A percentile compares a stretch with the other conserved stretches of the same genome.
These are phyloP conservation scores for Antennarius maculatus DNA, from an alignment of 2,797 vertebrate species.

Conservation along the genomic window DNA sequence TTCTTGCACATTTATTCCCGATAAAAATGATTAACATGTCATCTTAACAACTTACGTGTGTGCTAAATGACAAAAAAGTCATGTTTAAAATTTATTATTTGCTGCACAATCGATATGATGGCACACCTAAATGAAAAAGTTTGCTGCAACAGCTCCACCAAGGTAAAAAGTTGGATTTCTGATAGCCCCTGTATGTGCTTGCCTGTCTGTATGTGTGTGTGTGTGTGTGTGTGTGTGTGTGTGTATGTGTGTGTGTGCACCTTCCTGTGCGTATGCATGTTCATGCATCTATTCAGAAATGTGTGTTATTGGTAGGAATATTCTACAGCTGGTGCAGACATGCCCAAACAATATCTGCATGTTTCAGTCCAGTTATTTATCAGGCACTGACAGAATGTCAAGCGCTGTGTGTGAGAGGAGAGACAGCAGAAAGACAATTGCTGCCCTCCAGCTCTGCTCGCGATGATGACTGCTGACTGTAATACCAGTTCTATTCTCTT, in stretches of 20 bases:
- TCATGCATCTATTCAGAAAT: constrained; percentile 7
- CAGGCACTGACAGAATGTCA: constrained; percentile 66
- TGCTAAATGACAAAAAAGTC: too few species aligned
- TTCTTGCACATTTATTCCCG: too few species aligned
- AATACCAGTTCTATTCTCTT: constrained; percentile 37
- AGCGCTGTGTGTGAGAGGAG: constrained; percentile 47
- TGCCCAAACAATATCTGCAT: constrained; percentile 35
- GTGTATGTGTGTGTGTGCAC: not conserved
- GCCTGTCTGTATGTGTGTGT: too few species aligned
- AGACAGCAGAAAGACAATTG: constrained; percentile 48
- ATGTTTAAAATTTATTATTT: too few species aligned
- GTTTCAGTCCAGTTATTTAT: constrained; percentile 62
- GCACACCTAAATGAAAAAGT: too few species aligned
- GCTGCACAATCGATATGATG: too few species aligned
- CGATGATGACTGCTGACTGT: constrained; percentile 50
- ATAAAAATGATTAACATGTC: too few species aligned
- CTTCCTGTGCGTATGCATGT: not conserved
- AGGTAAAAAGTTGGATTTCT: not conserved
- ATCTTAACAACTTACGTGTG: too few species aligned
- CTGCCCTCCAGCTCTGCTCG: constrained; percentile 57
- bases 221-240: too few species aligned
- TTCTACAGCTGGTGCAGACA: constrained; percentile 27
- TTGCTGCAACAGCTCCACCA: too few species aligned
- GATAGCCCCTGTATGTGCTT: too few species aligned
- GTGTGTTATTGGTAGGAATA: not conserved